phyloP scores from a whole-genome alignment of 2,888 invertebrate genomes.

The Bellardia pandia region DNA sequence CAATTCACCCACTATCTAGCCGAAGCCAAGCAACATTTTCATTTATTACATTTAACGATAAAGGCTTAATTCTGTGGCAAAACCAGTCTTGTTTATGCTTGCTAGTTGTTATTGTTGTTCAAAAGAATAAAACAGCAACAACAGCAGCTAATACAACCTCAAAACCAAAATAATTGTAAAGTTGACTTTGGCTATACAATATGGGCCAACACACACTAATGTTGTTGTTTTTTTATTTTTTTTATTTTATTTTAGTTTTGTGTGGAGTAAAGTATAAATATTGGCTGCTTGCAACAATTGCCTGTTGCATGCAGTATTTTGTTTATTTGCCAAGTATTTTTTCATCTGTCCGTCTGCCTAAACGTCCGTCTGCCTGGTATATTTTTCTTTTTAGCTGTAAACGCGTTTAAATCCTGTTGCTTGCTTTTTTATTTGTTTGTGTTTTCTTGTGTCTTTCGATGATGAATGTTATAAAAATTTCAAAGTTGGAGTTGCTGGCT shows the following conservation, averaged over 20 bases:
- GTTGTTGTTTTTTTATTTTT: constrained; percentile 3
- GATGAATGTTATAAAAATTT: constrained; percentile 74
- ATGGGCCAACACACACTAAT: constrained; percentile 69
- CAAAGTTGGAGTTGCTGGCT: constrained; percentile 62
- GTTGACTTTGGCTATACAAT: constrained; percentile 72
- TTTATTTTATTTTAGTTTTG: not conserved
- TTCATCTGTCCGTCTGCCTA: constrained; percentile 1
- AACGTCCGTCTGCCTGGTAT: constrained; percentile 37
- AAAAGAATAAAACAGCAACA: constrained; percentile 32
- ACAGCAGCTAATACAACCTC: constrained; percentile 14
- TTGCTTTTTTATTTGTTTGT: constrained; percentile 15
- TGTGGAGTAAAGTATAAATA: constrained; percentile 46
- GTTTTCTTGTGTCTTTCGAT: constrained; percentile 61
- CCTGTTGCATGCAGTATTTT: constrained; percentile 69
- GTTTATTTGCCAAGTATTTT: constrained; percentile 65
- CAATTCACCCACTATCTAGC: constrained; percentile 66
- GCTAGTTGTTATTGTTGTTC: constrained; percentile 27
- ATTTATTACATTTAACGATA: constrained; percentile 65
- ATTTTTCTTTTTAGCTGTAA: constrained; percentile 50
- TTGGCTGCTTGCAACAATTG: constrained; percentile 58
- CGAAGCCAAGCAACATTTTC: constrained; percentile 62
- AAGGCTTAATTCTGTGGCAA: constrained; percentile 68
- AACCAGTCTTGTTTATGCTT: constrained; percentile 68
- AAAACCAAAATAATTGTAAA: constrained; percentile 68
- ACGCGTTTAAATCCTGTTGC: constrained; percentile 74